Evolutionary conservation across 2,113 vertebrate genomes (phyloP), one percentile per base, ranked within the genome.

Genomic region (Carollia perspicillata): DNA sequence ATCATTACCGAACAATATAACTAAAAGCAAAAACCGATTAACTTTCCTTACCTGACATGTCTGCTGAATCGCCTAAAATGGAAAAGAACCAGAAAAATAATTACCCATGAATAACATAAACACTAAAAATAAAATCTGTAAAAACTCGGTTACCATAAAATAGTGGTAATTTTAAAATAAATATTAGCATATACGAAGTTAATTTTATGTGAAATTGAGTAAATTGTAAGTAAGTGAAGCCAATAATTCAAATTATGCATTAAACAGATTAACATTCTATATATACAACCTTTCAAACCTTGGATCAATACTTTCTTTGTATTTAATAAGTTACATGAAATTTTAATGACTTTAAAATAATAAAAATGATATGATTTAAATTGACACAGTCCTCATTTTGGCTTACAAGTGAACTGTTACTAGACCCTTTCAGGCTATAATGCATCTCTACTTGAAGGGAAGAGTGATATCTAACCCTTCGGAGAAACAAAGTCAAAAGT

Each of bases 31-130:
- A 97, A 92, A 98, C 85, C 97, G 96, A 97, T 96, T 95, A 72
- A 69, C 97, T 98, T 97, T 98, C 97, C 98, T 99, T 99, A 99
- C 99, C 99, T 99, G 99, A 99, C 99, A 99, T 99, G 98, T 99
- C 99, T 98, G 99, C 99, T 98, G 99, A 98, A 97, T 99, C 99
- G 99, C 99, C 99, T 99, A 98, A 95, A 99, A 98, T 97, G 97
- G 94, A 97, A 98, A 98, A 98, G 94, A 95, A 98, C 96, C 97
- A 98, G 97, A 98, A 98, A 98, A 97, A 98, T 89, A 92, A 97
- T 98, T 98, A 98, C 96, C 72, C 81, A 98, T 83, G 97, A 98
- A 96, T 95, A 97, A 96, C 26, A 33, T 85, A 95, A 97, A 42
- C 37, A 96, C 69, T 97, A 96, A 93, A 93, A 95, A 95, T 97